These are phyloP conservation scores for Nannobrachium achirus DNA, from an alignment of 2,113 vertebrate species.

Conservation along the genomic window DNA sequence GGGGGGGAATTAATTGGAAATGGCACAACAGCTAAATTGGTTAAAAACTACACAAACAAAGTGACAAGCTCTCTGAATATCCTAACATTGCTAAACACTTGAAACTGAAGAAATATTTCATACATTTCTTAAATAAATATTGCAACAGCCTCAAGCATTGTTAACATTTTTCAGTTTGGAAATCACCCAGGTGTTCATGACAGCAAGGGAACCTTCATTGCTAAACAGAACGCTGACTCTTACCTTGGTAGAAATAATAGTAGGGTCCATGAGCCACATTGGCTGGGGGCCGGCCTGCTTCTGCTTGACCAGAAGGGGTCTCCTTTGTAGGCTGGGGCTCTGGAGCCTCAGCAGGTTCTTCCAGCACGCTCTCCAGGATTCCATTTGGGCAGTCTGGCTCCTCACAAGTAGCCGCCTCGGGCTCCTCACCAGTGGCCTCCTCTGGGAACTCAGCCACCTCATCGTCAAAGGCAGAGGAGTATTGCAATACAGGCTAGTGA, in stretches of 20 bases:
- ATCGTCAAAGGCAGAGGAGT: conserved; percentile 91
- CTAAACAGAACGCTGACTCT: not conserved
- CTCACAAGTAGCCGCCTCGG: conserved; percentile 48
- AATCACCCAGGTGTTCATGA: no score
- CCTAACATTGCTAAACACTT: no score
- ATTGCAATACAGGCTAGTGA: conserved; percentile 83
- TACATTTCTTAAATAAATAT: no score
- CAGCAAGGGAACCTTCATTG: no score
- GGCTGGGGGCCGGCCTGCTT: conserved; percentile 62
- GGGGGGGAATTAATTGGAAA: no score
- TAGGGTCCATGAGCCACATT: conserved; percentile 82
- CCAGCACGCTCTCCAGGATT: conserved; percentile 69
- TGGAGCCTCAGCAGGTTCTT: conserved; percentile 57
- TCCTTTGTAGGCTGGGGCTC: conserved; percentile 62
- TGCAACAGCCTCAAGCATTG: no score
- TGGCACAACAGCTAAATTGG: no score
- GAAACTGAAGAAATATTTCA: no score
- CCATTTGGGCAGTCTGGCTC: conserved; percentile 30
- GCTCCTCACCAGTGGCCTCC: conserved; percentile 62
- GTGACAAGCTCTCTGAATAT: no score
- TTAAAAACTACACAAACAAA: no score
- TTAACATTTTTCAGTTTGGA: no score
- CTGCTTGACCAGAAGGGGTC: conserved; percentile 47
- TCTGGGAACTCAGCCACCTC: conserved; percentile 77
- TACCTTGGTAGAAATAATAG: conserved; percentile 99